Base-by-base conservation (phyloP, 2,797 vertebrate genomes). In the Esox lucius region DNA sequence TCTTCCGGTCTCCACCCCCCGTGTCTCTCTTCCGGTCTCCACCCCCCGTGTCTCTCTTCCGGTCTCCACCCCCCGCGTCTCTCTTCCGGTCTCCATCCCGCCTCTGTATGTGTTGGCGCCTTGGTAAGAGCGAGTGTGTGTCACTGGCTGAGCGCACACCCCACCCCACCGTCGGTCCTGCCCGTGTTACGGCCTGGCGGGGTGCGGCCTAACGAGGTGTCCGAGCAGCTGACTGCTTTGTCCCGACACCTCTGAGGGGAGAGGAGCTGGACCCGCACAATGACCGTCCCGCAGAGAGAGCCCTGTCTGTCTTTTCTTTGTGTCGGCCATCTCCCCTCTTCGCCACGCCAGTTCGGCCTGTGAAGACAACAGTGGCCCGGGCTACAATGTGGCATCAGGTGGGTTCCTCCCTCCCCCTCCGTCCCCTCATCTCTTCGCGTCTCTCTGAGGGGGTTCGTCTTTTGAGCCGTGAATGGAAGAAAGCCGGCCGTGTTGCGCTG, bases 201-300 rank as follows among this genome's bases (percentile, higher is more conserved):
- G 91, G 90, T 87, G 88, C 28, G 28, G 87, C 71, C 89, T 93
- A 93, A 93, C 90, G 91, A 93, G 91, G 90, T 87, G 87, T 89
- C 87, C 85, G 24, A 84, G 86, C 89, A 91, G 87, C 89, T 91
- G 91, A 91, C 56, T 85, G 88, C 86, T 90, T 92, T 91, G 90
- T 92, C 85, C 85, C 59, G 76, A 86, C 53, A 78, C 78, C 80
- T 81, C 77, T 65, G 85, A 88, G 86, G 24, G 75, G 80, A 26
- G 72, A 87, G 66, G 84, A 88, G 87, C 19, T 77, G 78, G 31
- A 70, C 86, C 81, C 86, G 81, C 88, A 90, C 86, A 85, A 86
- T 87, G 84, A 82, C 74, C 68, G 77, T 90, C 93, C 91, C 87
- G 91, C 88, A 68, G 91, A 85, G 92, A 12, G 53, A 56, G 56